Evolutionary conservation across 2,113 vertebrate species (phyloP).

Genomic region (Columbina picui): DNA sequence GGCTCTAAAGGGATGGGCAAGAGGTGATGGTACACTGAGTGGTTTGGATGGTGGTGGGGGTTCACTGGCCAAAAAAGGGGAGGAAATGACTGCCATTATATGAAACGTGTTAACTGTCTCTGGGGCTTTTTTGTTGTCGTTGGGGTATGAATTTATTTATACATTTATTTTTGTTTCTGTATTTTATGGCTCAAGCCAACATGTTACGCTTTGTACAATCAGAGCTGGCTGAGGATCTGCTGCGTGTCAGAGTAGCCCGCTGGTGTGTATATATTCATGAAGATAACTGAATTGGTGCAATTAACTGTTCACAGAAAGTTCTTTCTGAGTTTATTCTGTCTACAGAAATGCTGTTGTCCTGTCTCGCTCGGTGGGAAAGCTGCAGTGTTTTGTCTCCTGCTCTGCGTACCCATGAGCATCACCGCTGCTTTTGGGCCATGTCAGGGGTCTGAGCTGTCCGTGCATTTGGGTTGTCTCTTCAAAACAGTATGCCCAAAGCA

Average conservation of each 20-base stretch:
- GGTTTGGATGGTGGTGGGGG: background rate
- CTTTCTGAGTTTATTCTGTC: background rate
- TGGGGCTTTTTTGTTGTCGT: background rate
- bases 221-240: background rate
- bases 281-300: background rate
- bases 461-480: background rate
- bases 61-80: background rate
- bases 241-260: background rate
- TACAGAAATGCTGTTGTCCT: background rate
- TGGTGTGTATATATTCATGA: rapidly evolving
- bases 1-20: background rate
- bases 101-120: background rate
- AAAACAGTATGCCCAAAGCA: background rate
- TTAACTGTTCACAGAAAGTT: background rate
- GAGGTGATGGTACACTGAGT: background rate
- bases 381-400: too few relatives aligned
- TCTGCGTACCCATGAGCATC: rapidly evolving
- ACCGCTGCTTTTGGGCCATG: rapidly evolving
- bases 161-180: background rate
- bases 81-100: background rate
- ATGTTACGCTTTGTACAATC: background rate
- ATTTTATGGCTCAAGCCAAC: background rate
- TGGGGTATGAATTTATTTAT: background rate
- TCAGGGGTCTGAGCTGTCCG: background rate
- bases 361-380: background rate